A percentile compares a stretch with the other conserved stretches of the same genome.
Conservation (phyloP, 2,888 invertebrate genomes). For the Epinotia ramella region DNA sequence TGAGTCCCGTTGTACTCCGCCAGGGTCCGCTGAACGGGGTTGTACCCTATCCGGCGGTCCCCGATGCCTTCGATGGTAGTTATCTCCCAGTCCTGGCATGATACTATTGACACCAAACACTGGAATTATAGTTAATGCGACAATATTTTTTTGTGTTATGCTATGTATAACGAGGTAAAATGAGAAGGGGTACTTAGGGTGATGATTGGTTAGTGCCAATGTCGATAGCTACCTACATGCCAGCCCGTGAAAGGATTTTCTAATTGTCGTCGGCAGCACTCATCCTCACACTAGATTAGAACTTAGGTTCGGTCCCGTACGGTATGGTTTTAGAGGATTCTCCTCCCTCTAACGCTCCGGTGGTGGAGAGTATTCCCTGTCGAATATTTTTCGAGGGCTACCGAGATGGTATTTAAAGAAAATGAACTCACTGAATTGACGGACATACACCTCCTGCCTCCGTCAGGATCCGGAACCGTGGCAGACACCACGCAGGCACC, state of each 20-base stretch:
- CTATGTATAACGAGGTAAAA: too few relatives aligned
- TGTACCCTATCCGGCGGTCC: conserved; percentile 85
- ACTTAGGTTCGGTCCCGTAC: too few relatives aligned
- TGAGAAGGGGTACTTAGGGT: background rate
- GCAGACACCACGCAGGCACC: conserved; percentile 59
- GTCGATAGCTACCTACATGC: too few relatives aligned
- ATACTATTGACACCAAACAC: conserved; percentile 82
- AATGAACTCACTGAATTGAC: conserved; percentile 35
- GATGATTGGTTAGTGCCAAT: too few relatives aligned
- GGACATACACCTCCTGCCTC: conserved; percentile 15
- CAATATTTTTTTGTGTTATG: background rate
- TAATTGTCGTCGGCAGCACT: too few relatives aligned
- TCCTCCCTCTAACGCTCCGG: too few relatives aligned
- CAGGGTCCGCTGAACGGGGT: conserved; percentile 85
- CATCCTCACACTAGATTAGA: too few relatives aligned
- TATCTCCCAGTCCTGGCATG: conserved; percentile 87
- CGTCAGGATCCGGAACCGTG: conserved; percentile 4
- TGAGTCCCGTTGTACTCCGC: conserved; percentile 87
- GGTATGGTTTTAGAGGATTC: too few relatives aligned
- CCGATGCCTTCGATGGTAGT: conserved; percentile 90
- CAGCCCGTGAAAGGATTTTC: too few relatives aligned
- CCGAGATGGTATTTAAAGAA: background rate
- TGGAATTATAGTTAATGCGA: conserved; percentile 50
- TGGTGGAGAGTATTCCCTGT: too few relatives aligned
- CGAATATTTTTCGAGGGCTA: too few relatives aligned